phyloP scores from a whole-genome alignment of 2,888 invertebrate genomes.

The Leptinotarsa tumamoca region DNA sequence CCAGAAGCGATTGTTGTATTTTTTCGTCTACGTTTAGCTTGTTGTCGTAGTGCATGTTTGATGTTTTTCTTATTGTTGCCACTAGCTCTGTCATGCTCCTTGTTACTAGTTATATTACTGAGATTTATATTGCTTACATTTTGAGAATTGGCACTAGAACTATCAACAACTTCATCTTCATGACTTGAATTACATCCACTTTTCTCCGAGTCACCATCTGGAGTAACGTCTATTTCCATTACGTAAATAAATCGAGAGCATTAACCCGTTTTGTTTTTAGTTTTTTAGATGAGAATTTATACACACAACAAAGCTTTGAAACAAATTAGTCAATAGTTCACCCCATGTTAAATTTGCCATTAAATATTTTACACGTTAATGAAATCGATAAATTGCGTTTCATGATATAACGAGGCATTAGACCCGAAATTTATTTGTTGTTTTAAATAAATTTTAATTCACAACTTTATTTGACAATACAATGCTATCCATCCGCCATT shows the following conservation, averaged over 20 bases:
- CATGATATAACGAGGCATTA: conserved; percentile 49
- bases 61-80: conserved; percentile 75
- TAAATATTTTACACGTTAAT: conserved; percentile 46
- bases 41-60: conserved; percentile 82
- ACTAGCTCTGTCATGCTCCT: conserved; percentile 52
- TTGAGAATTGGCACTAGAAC: conserved; percentile 42
- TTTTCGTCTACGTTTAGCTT: conserved; percentile 83
- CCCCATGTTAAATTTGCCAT: conserved; percentile 56
- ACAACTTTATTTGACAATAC: conserved; percentile 60
- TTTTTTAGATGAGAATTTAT: conserved; percentile 46
- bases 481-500: conserved; percentile 66
- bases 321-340: conserved; percentile 52
- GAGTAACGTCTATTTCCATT: conserved; percentile 67
- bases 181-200: conserved; percentile 56
- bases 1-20: conserved; percentile 78
- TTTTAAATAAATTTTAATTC: conserved; percentile 49
- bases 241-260: conserved; percentile 55
- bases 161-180: conserved; percentile 53
- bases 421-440: conserved; percentile 39
- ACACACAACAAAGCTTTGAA: conserved; percentile 52
- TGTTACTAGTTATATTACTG: conserved; percentile 43
- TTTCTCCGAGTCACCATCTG: conserved; percentile 60
- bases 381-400: conserved; percentile 48
- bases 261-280: conserved; percentile 49
- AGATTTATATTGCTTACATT: conserved; percentile 45